phyloP scores from a whole-genome alignment of 2,797 vertebrate species.

The Chaenodraco wilsoni region DNA sequence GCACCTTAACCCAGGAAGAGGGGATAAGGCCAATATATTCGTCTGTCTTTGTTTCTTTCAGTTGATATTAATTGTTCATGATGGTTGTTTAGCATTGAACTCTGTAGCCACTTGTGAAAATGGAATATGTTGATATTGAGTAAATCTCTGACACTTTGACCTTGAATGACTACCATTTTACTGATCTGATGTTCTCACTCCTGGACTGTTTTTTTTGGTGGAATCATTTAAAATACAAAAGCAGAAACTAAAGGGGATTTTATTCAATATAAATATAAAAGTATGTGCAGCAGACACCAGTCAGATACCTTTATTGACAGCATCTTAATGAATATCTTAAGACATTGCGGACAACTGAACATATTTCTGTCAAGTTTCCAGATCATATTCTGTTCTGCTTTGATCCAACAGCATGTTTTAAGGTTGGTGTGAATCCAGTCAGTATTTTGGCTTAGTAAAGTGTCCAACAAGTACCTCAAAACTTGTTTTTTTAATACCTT shows the following conservation, averaged over 20 bases:
- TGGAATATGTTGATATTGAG: conserved; percentile 9
- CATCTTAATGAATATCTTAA: conserved; percentile 37
- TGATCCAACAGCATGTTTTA: neutral
- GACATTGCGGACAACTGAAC: conserved; percentile 26
- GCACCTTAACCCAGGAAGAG: neutral
- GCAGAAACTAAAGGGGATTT: conserved; percentile 18
- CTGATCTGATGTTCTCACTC: neutral
- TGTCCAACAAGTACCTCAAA: neutral
- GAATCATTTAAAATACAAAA: conserved; percentile 21
- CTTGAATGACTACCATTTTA: neutral
- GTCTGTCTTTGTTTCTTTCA: neutral
- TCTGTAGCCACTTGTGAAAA: conserved; percentile 14
- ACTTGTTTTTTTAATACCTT: too few species aligned
- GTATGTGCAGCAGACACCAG: conserved; percentile 27
- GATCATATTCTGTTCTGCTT: conserved; percentile 14
- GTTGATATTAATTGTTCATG: too few species aligned
- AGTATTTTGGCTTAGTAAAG: neutral
- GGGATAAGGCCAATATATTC: neutral
- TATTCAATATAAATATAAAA: conserved; percentile 31
- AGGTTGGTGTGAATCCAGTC: neutral
- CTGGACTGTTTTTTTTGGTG: conserved; percentile 1
- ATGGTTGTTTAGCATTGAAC: conserved; percentile 17
- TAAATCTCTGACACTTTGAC: neutral
- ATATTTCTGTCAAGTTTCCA: conserved; percentile 10
- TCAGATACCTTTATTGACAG: conserved; percentile 42